Evolutionary conservation across 1,140 invertebrate genomes (phyloP).

Genomic region (Pseudomyrmex gracilis): DNA sequence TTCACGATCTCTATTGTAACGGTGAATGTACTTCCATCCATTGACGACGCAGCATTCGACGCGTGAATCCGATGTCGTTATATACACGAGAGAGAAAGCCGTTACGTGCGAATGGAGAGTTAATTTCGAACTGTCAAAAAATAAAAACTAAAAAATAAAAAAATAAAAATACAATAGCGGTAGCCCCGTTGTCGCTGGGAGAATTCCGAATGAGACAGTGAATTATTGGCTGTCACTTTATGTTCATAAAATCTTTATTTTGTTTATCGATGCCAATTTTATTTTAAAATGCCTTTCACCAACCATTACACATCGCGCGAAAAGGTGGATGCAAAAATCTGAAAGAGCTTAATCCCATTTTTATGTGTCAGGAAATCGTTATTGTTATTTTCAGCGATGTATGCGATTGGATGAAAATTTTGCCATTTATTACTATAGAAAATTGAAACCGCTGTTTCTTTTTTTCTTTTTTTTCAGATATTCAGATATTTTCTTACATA

Average conservation of each 20-base stretch:
- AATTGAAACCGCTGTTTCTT: too few species aligned
- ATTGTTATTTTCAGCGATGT: neutral
- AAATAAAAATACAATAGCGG: constrained; percentile 26
- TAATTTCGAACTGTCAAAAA: constrained; percentile 58
- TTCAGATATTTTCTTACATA: too few species aligned
- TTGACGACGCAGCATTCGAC: constrained; percentile 52
- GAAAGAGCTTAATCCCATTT: neutral
- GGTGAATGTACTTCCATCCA: constrained; percentile 65
- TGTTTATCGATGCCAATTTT: neutral
- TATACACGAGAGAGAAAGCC: constrained; percentile 49
- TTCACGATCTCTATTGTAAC: constrained; percentile 76
- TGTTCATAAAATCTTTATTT: constrained; percentile 19
- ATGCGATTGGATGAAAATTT: neutral
- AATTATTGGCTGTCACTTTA: constrained; percentile 21
- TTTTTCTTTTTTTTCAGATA: too few species aligned
- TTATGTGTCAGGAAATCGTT: neutral
- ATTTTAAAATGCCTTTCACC: too few species aligned
- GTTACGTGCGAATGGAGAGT: constrained; percentile 64
- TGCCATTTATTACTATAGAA: neutral
- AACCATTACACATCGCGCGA: neutral
- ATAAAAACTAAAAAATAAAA: too few species aligned
- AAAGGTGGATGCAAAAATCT: neutral
- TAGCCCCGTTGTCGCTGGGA: neutral
- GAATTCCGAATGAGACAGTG: constrained; percentile 41
- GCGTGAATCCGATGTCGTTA: constrained; percentile 60